Conservation (phyloP, 2,888 invertebrate genomes). For the Limnephilus marmoratus region DNA sequence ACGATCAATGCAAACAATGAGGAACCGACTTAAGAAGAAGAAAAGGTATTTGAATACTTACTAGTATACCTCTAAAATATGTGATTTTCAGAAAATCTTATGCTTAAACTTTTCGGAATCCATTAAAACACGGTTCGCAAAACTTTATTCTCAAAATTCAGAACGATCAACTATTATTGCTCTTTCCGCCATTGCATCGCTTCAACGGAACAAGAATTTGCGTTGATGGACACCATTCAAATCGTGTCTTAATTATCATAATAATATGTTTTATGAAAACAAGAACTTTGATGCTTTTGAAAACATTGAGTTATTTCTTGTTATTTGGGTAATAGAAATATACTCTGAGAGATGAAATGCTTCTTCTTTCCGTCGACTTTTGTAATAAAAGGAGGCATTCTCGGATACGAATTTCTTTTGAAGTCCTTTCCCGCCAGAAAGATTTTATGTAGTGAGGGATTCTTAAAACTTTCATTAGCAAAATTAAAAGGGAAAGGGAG, state of each 20-base stretch:
- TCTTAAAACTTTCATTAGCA: constrained; percentile 35
- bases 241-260: not conserved
- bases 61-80: not conserved
- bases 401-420: not conserved
- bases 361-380: not conserved
- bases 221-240: not conserved
- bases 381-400: not conserved
- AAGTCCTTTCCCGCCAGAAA: not conserved
- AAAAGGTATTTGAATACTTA: too few species aligned
- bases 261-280: not conserved
- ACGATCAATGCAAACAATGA: too few species aligned
- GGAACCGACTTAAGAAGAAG: too few species aligned
- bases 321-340: not conserved
- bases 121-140: not conserved
- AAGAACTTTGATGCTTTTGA: not conserved
- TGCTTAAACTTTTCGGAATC: too few species aligned
- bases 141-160: not conserved
- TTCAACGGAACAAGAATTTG: not conserved
- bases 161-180: not conserved
- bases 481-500: constrained; percentile 18
- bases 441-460: constrained; percentile 25
- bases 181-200: not conserved
- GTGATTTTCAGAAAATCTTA: not conserved
- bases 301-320: not conserved
- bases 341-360: not conserved